These are phyloP conservation scores for Octodon degus DNA, from an alignment of 2,113 vertebrate species.

Conservation along the genomic window DNA sequence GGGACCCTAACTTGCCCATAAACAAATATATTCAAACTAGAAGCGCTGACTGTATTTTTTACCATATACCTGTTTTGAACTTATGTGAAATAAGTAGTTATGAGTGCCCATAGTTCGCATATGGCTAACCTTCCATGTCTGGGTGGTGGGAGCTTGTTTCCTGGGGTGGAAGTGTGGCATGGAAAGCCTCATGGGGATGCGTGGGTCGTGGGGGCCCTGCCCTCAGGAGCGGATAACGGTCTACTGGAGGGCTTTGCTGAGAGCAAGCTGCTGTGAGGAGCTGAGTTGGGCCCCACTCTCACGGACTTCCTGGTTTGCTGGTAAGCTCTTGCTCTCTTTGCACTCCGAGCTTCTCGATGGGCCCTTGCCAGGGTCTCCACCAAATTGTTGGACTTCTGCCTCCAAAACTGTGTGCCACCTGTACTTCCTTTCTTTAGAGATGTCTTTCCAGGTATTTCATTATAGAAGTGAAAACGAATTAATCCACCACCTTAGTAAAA, in stretches of 20 bases:
- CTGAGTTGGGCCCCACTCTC: not conserved
- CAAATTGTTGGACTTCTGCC: not conserved
- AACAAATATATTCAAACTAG: not conserved
- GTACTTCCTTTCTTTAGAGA: not conserved
- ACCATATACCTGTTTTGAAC: not conserved
- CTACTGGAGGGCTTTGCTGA: not conserved
- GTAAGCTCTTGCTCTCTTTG: not conserved
- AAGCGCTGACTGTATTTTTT: not conserved
- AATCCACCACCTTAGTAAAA: not conserved
- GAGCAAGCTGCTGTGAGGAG: not conserved
- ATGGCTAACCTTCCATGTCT: not conserved
- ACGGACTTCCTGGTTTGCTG: not conserved
- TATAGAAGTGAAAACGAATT: not conserved
- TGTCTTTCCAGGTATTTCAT: not conserved
- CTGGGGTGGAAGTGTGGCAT: not conserved
- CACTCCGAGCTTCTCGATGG: not conserved
- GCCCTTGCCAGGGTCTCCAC: not conserved
- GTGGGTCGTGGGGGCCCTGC: not conserved
- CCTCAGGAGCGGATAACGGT: not conserved
- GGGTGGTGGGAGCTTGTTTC: not conserved
- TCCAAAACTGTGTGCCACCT: not conserved
- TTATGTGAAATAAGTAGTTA: not conserved
- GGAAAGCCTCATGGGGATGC: not conserved
- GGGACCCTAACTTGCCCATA: not conserved
- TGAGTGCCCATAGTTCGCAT: not conserved